Evolutionary conservation across 2,113 vertebrate species (phyloP).

Genomic region (Odobenus rosmarus): DNA sequence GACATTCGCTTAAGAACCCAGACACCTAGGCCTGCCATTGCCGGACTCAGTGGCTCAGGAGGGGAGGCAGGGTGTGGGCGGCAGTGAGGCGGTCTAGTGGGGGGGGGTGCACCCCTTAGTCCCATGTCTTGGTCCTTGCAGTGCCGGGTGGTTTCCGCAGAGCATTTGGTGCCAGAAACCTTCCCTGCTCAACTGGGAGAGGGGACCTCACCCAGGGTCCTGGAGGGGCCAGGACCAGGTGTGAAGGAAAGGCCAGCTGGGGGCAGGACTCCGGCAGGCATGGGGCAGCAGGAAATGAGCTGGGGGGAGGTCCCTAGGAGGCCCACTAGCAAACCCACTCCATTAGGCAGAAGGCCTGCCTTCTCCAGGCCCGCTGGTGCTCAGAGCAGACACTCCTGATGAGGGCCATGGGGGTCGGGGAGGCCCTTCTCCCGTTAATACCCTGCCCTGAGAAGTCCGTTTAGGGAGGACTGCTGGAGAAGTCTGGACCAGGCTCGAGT

Average conservation of each 20-base stretch:
- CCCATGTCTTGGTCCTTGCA: no score
- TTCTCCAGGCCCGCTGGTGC: rapidly evolving
- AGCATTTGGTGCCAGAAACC: no score
- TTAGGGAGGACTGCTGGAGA: neutral
- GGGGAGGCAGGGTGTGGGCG: neutral
- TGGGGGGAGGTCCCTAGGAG: neutral
- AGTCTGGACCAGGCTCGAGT: neutral
- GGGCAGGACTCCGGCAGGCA: neutral
- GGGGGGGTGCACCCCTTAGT: neutral
- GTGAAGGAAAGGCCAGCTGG: neutral
- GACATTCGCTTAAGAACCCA: neutral
- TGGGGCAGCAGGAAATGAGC: neutral
- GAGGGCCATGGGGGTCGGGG: no score
- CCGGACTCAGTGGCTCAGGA: neutral
- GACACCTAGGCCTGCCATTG: neutral
- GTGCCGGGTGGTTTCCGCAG: neutral
- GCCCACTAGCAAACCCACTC: neutral
- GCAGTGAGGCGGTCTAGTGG: neutral
- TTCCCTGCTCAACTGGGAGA: neutral
- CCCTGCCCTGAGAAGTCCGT: neutral
- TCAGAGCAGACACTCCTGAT: no score
- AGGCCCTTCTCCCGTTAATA: neutral
- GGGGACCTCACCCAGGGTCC: no score
- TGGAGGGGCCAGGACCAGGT: neutral
- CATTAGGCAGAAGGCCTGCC: neutral